Base-by-base conservation (phyloP, 2,888 invertebrate species). In the Tillus elongatus region DNA sequence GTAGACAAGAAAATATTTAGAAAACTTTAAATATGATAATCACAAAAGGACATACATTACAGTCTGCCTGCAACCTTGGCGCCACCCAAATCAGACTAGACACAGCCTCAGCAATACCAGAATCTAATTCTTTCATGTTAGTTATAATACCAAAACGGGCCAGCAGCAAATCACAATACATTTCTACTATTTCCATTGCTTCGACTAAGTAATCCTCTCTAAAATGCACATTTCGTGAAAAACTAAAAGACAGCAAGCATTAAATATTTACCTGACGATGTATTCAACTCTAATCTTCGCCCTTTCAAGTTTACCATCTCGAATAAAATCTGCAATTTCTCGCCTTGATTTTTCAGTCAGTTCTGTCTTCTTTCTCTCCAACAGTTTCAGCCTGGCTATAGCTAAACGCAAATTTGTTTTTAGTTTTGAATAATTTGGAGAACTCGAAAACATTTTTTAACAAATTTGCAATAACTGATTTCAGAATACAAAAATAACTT, bases 141-240 rank as follows among this genome's bases (percentile, higher is more conserved):
- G 92, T 91, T 36, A 98, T 81, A 6, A 99, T 72, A 1, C 97
- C 98, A 68, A 96, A 97, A 54, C 98, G 75, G 0, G 98, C 97
- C 36, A 99, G 66, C 30, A 99, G 66, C 35, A 98, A 71, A 68
- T 99, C 98, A 68, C 98, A 97, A 61, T 93, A 98, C 95, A 98
- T 97, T 71, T 99, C 98, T 0, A 98, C 79, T 40, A 98, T 77
- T 71, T 99, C 98, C 87, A 97, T 92, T 1, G 97, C 97, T 68
- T 99, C 98, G 2, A 98, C 96, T 67, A 97, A 75, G 64, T 98
- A 99, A 68, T 99, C 98, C 68, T 97, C 96, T 30, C 98, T 79
- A n/a, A n/a, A n/a, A n/a, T n/a, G n/a, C n/a, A n/a, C n/a, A n/a
- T n/a, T n/a, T n/a, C n/a, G n/a, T n/a, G 53, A n/a, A 67, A 45